These are phyloP conservation scores for Manduca sexta DNA, from an alignment of 1,140 invertebrate species.

Conservation along the genomic window DNA sequence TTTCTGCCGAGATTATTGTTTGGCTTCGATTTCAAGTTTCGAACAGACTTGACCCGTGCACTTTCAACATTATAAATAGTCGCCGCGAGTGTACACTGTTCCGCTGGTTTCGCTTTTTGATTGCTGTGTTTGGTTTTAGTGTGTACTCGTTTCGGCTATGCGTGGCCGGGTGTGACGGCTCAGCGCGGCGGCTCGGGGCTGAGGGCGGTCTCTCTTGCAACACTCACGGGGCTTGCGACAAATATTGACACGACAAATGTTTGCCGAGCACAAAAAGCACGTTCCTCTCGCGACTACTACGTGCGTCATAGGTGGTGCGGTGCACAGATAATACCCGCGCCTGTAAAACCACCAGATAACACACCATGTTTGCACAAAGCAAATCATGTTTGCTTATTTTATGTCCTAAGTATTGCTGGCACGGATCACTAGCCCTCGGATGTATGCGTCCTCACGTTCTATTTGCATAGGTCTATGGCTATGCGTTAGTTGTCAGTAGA, in stretches of 20 bases:
- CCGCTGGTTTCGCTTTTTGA: not conserved
- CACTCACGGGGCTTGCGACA: conserved; percentile 47
- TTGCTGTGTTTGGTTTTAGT: not conserved
- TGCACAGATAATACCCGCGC: conserved; percentile 33
- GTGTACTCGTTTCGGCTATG: not conserved
- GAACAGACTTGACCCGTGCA: not conserved
- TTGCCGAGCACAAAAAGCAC: conserved; percentile 44
- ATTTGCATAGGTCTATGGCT: conserved; percentile 41
- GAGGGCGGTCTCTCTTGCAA: conserved; percentile 37
- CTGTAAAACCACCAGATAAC: conserved; percentile 41
- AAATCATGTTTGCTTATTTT: conserved; percentile 60
- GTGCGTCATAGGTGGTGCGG: conserved; percentile 35
- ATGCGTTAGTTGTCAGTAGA: conserved; percentile 29
- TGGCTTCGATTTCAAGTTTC: not conserved
- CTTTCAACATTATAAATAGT: no score
- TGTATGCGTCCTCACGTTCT: conserved; percentile 52
- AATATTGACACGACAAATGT: conserved; percentile 65
- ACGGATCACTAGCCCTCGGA: conserved; percentile 35
- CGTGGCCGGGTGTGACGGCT: no score
- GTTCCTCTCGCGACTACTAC: conserved; percentile 36
- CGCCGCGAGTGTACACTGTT: no score
- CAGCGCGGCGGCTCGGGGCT: conserved; percentile 10
- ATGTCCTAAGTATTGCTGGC: conserved; percentile 41
- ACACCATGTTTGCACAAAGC: conserved; percentile 55
- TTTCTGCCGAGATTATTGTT: no score